phyloP scores from a whole-genome alignment of 2,888 invertebrate genomes.

The Chrysina gloriosa region DNA sequence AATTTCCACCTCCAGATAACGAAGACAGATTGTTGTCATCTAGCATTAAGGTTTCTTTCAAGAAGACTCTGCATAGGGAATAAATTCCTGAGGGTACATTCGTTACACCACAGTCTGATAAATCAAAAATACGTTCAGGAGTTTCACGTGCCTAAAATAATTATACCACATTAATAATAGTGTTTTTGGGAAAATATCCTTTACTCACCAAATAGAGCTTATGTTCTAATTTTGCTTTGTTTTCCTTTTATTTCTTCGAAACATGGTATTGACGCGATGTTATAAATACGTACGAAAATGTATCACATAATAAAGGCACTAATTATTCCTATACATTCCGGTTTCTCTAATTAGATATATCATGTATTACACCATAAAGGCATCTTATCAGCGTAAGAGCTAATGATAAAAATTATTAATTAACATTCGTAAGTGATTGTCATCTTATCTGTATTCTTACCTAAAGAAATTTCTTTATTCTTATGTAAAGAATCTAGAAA shows the following conservation, averaged over 20 bases:
- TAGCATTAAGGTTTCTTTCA: slow-evolving; percentile 77
- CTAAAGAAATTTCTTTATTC: too few species aligned
- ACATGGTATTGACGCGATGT: slow-evolving; percentile 52
- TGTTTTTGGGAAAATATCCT: slow-evolving; percentile 36
- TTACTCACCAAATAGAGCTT: slow-evolving; percentile 71
- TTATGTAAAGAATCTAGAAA: too few species aligned
- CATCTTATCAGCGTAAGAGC: too few species aligned
- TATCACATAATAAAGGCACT: slow-evolving; percentile 46
- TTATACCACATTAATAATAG: neutral
- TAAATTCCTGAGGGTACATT: slow-evolving; percentile 82
- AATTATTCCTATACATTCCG: slow-evolving; percentile 20
- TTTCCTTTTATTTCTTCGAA: slow-evolving; percentile 63
- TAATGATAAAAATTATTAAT: too few species aligned
- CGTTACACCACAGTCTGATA: slow-evolving; percentile 81
- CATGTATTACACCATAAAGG: too few species aligned
- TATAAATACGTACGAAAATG: slow-evolving; percentile 1
- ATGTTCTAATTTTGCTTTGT: slow-evolving; percentile 71
- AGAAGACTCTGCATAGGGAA: slow-evolving; percentile 83
- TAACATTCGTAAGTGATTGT: too few species aligned
- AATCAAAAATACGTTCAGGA: slow-evolving; percentile 84
- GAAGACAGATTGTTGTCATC: slow-evolving; percentile 77
- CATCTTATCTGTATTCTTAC: too few species aligned
- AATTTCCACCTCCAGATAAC: slow-evolving; percentile 77
- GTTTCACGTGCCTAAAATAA: slow-evolving; percentile 75
- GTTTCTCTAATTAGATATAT: neutral